Evolutionary conservation across 1,140 invertebrate genomes (phyloP), one percentile per base, ranked within the genome.

Genomic region (Orchesella cincta): DNA sequence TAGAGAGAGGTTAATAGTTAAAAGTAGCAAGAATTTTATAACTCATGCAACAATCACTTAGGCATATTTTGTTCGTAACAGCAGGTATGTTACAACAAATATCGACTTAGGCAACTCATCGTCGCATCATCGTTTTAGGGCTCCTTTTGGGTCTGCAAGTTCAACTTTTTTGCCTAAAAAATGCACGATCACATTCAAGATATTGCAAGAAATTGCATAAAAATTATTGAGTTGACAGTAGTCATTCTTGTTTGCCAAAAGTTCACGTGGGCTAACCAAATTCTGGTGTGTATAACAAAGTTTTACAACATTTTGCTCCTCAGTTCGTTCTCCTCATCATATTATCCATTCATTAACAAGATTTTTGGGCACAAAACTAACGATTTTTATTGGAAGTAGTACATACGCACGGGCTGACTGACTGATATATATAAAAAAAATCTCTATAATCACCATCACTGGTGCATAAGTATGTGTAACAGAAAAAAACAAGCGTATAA

Each of bases 51-150:
- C n/a, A n/a, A n/a, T n/a, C n/a, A n/a, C n/a, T n/a, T n/a, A n/a
- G n/a, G n/a, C n/a, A n/a, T n/a, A n/a, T n/a, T n/a, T n/a, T n/a
- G n/a, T n/a, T n/a, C n/a, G n/a, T n/a, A n/a, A n/a, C n/a, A n/a
- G n/a, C n/a, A n/a, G n/a, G n/a, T n/a, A 57, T 57, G 54, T 57
- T 57, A 57, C 54, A 57, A 18, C 14, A 57, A 57, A 46, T 12
- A 46, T 46, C 8, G 39, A 20, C 54, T 57, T 57, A 23, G 23
- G 54, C 23, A 57, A 57, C 39, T 8, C 20, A 20, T 46, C n/a
- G n/a, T 46, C 26, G 8, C 54, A 57, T 57, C 3, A 57, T 18
- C 3, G n/a, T 18, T 18, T 5, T 46, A 46, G 39, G 39, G 39
- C 18, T 57, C 54, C 26, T 26, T 57, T 57, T 26, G 14, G 14